A percentile compares a stretch with the other conserved stretches of the same genome.
These are phyloP conservation scores for Agrenia bidenticulata DNA, from an alignment of 2,888 invertebrate genomes.

Conservation along the genomic window DNA sequence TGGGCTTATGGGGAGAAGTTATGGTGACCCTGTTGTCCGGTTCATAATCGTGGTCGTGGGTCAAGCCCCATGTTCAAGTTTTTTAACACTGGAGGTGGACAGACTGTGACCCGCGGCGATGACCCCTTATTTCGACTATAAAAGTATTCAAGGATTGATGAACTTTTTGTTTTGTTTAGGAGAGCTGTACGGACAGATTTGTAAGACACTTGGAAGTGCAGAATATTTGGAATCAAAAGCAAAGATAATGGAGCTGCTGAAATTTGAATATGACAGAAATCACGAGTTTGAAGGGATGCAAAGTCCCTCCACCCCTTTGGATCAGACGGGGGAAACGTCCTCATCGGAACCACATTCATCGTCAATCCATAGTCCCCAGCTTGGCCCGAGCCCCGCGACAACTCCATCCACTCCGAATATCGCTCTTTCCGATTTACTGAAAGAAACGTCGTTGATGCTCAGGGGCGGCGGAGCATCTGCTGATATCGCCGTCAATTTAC, in stretches of 20 bases:
- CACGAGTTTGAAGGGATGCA: slow-evolving; percentile 4
- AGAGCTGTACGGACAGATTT: slow-evolving; percentile 33
- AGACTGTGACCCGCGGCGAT: too few species aligned
- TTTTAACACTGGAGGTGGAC: too few species aligned
- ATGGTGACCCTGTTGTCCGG: too few species aligned
- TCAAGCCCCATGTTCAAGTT: too few species aligned
- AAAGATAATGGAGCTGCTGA: slow-evolving; percentile 1
- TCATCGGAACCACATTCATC: slow-evolving; percentile 3
- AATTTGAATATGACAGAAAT: not conserved
- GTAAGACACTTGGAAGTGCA: slow-evolving; percentile 27
- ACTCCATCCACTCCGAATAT: slow-evolving; percentile 4
- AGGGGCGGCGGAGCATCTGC: not conserved
- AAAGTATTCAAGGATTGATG: not conserved
- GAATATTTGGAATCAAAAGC: slow-evolving; percentile 14
- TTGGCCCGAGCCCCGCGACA: slow-evolving; percentile 8
- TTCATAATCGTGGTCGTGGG: too few species aligned
- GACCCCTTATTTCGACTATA: not conserved
- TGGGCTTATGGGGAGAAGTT: too few species aligned
- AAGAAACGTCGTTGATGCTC: not conserved
- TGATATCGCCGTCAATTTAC: not conserved
- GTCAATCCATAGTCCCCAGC: slow-evolving; percentile 1
- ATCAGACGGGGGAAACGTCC: slow-evolving; percentile 7
- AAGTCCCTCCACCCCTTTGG: slow-evolving; percentile 4
- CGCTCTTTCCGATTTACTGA: not conserved
- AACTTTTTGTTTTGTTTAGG: slow-evolving; percentile 10